Percentiles rank a stretch among this genome's conserved stretches.
These are phyloP conservation scores for Callocephalon fimbriatum DNA, from an alignment of 2,113 vertebrate genomes.

Conservation along the genomic window DNA sequence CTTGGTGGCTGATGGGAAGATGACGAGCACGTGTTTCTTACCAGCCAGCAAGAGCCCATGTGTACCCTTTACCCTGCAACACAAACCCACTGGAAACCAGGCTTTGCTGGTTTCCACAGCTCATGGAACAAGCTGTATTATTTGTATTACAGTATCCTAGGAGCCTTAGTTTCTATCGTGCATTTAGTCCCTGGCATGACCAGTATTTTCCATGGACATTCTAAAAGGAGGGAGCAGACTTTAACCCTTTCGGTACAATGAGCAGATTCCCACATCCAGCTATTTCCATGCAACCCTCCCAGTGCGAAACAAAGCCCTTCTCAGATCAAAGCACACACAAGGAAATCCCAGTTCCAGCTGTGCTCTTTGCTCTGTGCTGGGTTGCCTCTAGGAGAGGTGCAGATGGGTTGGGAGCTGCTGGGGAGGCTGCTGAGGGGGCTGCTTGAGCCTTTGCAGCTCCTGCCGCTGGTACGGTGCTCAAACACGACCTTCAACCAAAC, in stretches of 20 bases:
- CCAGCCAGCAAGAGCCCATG: background rate
- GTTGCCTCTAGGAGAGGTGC: background rate
- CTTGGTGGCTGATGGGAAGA: background rate
- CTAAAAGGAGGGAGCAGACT: background rate
- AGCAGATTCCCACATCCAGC: background rate
- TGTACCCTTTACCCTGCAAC: background rate
- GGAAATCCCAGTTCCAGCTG: background rate
- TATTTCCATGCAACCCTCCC: background rate
- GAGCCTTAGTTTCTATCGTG: slow-evolving; percentile 34
- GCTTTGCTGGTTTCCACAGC: background rate
- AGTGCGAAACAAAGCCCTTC: background rate
- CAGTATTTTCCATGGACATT: slow-evolving; percentile 53
- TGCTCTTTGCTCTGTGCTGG: no score
- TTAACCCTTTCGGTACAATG: background rate
- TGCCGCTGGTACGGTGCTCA: background rate
- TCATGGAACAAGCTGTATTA: slow-evolving; percentile 23
- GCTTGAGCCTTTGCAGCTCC: background rate
- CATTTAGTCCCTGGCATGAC: background rate
- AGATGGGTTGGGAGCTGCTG: background rate
- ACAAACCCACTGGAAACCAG: background rate
- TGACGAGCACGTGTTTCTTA: background rate
- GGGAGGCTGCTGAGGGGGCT: background rate
- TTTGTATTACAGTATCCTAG: slow-evolving; percentile 64
- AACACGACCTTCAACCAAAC: background rate
- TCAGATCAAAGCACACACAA: background rate